Base-by-base conservation (phyloP, 2,888 invertebrate genomes). In the Heliothis peltigera region DNA sequence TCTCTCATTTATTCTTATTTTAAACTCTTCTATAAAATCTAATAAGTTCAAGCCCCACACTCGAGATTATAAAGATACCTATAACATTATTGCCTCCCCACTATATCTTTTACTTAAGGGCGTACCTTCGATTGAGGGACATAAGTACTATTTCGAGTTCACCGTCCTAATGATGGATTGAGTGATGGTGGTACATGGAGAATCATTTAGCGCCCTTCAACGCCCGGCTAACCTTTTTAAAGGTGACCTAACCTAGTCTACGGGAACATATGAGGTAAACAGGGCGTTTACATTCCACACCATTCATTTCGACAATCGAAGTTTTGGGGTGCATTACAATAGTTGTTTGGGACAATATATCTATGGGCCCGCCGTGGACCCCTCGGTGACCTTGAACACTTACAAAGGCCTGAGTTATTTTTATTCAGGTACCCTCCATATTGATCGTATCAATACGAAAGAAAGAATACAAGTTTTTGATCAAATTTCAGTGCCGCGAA, bases 181-280 rank as follows among this genome's bases (percentile, higher is more conserved):
- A n/a, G 10, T 39, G 39, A 39, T 39, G 39, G 39, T 39, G 39
- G 8, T 12, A 32, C 5, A 32, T n/a, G 5, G 15, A n/a, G 4
- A n/a, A 39, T 39, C 39, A n/a, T 39, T 39, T n/a, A 39, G 39
- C 39, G 5, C 39, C 39, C 39, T 39, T n/a, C 39, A 39, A 39
- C 10, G 39, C n/a, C 39, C 15, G 39, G 39, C 39, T 39, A n/a
- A 39, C 39, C 39, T 39, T 39, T n/a, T 15, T n/a, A 12, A 39
- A 39, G 39, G 39, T 39, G 39, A 39, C 39, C 39, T 39, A 39
- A 15, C 39, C 39, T n/a, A n/a, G 39, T 39, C 39, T 39, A 39
- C 39, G 25, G 6, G 25, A 10, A 39, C 39, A 39, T 39, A 39
- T 39, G 39, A n/a, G 35, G 15, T 39, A 39, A 39, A 39, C n/a